Base-by-base conservation (phyloP, 2,797 vertebrate species). In the Pipistrellus nathusii region DNA sequence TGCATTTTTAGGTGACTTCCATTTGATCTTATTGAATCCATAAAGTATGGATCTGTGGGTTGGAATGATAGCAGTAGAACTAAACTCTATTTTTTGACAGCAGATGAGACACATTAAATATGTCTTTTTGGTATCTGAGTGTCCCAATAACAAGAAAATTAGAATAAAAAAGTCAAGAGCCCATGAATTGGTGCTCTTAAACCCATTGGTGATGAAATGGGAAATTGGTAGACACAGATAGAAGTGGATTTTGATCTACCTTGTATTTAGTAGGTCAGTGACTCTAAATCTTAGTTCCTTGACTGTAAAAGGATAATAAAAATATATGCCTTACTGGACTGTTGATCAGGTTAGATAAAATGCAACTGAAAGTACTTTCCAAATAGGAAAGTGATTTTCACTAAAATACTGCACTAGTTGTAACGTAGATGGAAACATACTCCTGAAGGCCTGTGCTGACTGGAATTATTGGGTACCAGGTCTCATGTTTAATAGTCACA, bases 11-110 rank as follows among this genome's bases (percentile, higher is more conserved):
- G 85, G 82, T 93, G 78, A 96, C 96, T 95, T 96, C 59, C 20
- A 78, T 96, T 92, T 93, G 80, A 81, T 93, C 73, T 76, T 90
- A 66, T n/a, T 93, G 88, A 95, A 93, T 18, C 18, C 0, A 0
- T 83, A 27, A 85, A 81, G 71, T 95, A 96, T 91, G 95, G 89
- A 95, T 97, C 82, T 96, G 94, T 91, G 94, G 94, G 77, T 91
- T 96, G 93, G 46, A 94, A 89, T 64, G 57, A 46, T 23, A 91
- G 59, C 64, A 71, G 30, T 23, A 80, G 73, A 91, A 85, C 55
- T 84, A 21, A 90, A 69, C 35, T 85, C 53, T 81, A 41, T 91
- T 92, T 92, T 85, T 72, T 93, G 46, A 95, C 85, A 85, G 32
- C n/a, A 93, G 91, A 85, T 59, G 83, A 69, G 68, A 71, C n/a